These are phyloP conservation scores for Sciaenops ocellatus DNA, from an alignment of 2,797 vertebrate genomes.

Conservation along the genomic window DNA sequence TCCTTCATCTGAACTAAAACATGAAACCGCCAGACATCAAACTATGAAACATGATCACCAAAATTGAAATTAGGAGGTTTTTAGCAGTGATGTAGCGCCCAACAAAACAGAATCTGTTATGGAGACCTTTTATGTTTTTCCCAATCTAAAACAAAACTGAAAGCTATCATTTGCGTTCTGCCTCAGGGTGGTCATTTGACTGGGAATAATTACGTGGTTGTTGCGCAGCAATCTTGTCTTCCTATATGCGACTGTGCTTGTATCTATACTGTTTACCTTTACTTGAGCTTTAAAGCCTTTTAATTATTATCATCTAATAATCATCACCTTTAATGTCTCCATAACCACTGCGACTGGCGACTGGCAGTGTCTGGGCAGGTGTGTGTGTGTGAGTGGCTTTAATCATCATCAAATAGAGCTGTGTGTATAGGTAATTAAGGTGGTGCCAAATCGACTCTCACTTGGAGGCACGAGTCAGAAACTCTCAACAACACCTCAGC, in stretches of 20 bases:
- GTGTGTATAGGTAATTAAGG: conserved; percentile 82
- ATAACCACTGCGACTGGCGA: conserved; percentile 66
- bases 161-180: conserved; percentile 75
- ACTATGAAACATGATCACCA: conserved; percentile 37
- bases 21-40: conserved; percentile 42
- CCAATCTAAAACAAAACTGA: conserved; percentile 71
- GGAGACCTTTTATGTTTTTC: conserved; percentile 70
- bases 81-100: conserved; percentile 48
- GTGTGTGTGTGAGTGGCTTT: conserved; percentile 73
- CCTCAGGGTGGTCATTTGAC: conserved; percentile 79
- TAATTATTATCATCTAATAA: conserved; percentile 84
- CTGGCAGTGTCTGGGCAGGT: conserved; percentile 76
- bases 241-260: conserved; percentile 56
- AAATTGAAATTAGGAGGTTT: conserved; percentile 33
- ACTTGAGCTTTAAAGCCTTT: conserved; percentile 76
- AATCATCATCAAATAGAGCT: conserved; percentile 83
- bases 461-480: conserved; percentile 69
- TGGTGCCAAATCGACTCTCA: conserved; percentile 82
- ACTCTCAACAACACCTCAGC: conserved; percentile 53
- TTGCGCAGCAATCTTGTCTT: conserved; percentile 42
- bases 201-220: conserved; percentile 76
- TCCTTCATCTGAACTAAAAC: conserved; percentile 17
- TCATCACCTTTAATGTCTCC: conserved; percentile 81
- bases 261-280: conserved; percentile 73
- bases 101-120: conserved; percentile 56